Base-by-base conservation (phyloP, 2,113 vertebrate genomes). In the Cathartes aura region DNA sequence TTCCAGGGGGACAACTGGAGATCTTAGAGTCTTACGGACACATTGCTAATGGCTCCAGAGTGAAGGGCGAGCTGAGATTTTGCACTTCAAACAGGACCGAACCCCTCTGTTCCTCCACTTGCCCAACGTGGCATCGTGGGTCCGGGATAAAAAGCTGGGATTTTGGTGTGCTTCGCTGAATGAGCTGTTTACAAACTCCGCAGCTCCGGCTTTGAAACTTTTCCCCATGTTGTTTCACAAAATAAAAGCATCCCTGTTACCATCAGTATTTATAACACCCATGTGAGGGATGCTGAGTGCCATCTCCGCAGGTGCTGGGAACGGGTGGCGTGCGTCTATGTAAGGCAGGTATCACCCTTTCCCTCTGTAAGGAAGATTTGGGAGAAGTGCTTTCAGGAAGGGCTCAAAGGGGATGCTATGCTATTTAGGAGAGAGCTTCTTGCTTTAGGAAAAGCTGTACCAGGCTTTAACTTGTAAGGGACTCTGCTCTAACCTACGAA, bases 1-100 rank as follows among this genome's bases (percentile, higher is more conserved):
- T 95, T 89, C 73, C 87, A 97, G 66, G 59, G 79, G 87, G 83
- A 89, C 92, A 82, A 76, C 52, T 53, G 71, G 72, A 95, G 93
- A 92, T 86, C 68, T 81, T 67, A 40, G 60, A 86, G 50, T 52
- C 71, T 76, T 72, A 11, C 0, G 45, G 84, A 82, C 32, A 32
- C 64, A 5, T 67, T 62, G 76, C 60, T 85, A 82, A 52, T 63
- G 78, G 52, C 78, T 94, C 81, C 0, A 0, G 43, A 82, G 45
- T 6, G 62, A 55, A 58, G 70, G 66, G 8, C 11, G 58, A 89
- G 74, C 50, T 85, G 89, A 76, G 73, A 80, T 90, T 73, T 73
- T 91, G 23, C 78, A 86, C 87, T 96, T 95, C 96, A 91, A 88
- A 93, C 58, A 52, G 71, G 43, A 15, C 43, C 2, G 2, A 66